Conservation (phyloP, 2,797 vertebrate genomes). For the Darevskia nairensis region DNA sequence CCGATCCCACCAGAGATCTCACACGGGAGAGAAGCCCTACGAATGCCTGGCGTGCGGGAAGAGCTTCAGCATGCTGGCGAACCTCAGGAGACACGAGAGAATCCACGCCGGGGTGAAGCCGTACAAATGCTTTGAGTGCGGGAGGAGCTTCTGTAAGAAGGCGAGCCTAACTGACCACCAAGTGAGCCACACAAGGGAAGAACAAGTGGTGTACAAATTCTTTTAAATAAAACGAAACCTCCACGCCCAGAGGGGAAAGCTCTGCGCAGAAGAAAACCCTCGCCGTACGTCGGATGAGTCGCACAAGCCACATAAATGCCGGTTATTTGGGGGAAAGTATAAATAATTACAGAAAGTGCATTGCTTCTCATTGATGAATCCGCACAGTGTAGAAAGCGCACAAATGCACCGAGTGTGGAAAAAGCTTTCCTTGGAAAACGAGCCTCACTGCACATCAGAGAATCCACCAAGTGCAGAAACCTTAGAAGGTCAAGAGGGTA, state of each 20-base stretch:
- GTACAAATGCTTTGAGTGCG: background rate
- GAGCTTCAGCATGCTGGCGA: background rate
- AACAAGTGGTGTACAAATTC: background rate
- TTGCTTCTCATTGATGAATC: background rate
- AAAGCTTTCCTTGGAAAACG: background rate
- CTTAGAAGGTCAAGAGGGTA: too few species aligned
- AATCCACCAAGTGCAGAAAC: too few species aligned
- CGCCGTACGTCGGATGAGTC: too few species aligned
- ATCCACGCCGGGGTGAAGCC: background rate
- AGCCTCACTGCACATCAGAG: too few species aligned
- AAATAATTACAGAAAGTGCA: too few species aligned
- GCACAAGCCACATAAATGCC: too few species aligned
- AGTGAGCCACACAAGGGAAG: background rate
- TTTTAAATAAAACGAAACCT: background rate
- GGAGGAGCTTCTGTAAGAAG: background rate
- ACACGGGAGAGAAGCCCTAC: background rate
- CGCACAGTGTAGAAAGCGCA: background rate
- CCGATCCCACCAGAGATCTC: background rate
- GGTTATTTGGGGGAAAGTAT: fast-evolving
- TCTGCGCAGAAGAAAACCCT: background rate
- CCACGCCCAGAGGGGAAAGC: background rate
- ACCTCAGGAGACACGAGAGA: background rate
- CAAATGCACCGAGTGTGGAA: background rate
- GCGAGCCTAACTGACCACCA: background rate
- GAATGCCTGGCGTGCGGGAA: background rate